Evolutionary conservation across 1,140 invertebrate species (phyloP).

Genomic region (Zaprionus gabonicus): DNA sequence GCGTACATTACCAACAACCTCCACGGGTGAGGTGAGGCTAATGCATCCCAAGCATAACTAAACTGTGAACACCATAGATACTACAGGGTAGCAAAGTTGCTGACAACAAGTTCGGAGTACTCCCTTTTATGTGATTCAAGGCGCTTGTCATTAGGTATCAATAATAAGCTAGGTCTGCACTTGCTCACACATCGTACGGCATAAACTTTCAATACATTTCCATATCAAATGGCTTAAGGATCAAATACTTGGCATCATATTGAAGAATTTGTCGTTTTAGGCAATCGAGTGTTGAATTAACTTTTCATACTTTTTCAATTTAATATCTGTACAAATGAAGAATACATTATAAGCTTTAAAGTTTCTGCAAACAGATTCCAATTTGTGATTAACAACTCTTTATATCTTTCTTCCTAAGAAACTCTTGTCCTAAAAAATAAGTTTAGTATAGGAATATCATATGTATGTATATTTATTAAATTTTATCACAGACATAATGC

Average conservation of each 20-base stretch:
- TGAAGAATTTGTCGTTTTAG: not conserved
- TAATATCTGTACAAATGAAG: not conserved
- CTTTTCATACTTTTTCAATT: not conserved
- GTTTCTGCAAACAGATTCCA: not conserved
- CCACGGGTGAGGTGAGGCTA: not conserved
- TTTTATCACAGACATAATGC: slow-evolving; percentile 83
- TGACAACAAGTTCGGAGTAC: slow-evolving; percentile 17
- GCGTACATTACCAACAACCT: not conserved
- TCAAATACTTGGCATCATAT: slow-evolving; percentile 10
- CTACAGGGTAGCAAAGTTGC: not conserved
- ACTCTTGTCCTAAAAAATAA: not conserved
- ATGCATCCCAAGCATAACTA: slow-evolving; percentile 45
- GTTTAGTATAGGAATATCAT: slow-evolving; percentile 6
- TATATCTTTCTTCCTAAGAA: not conserved
- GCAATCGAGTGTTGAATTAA: not conserved
- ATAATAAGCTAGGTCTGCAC: slow-evolving; percentile 38
- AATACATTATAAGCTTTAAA: slow-evolving; percentile 1
- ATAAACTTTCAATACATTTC: slow-evolving; percentile 21
- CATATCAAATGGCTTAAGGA: slow-evolving; percentile 51
- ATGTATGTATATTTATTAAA: slow-evolving; percentile 59
- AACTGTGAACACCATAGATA: slow-evolving; percentile 25
- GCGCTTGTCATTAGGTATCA: slow-evolving; percentile 58
- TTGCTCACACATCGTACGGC: slow-evolving; percentile 22
- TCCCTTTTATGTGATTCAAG: slow-evolving; percentile 65
- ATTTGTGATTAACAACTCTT: not conserved